These are phyloP conservation scores for Aphelinus certus DNA, from an alignment of 1,140 invertebrate species.

Conservation along the genomic window DNA sequence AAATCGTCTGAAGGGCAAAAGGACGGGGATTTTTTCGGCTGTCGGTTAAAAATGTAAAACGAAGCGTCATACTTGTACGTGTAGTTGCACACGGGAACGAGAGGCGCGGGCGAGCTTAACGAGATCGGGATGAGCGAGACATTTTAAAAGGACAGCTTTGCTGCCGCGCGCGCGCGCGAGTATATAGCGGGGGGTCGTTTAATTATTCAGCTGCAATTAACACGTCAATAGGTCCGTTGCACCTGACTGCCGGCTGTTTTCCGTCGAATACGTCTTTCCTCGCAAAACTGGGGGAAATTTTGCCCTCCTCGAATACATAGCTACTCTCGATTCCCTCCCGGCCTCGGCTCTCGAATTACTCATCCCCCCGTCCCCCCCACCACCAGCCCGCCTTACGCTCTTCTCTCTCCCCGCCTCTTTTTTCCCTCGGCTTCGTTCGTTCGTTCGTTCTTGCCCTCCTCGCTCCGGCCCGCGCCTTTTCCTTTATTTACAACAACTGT, in stretches of 20 bases:
- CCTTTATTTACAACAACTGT: constrained; percentile 11
- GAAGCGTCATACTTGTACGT: too few relatives aligned
- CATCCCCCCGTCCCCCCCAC: constrained; percentile 36
- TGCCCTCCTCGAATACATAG: constrained; percentile 36
- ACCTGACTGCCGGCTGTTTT: constrained; percentile 57
- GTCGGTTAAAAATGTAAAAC: too few relatives aligned
- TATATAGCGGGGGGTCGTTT: constrained; percentile 47
- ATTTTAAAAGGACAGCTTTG: constrained; percentile 58
- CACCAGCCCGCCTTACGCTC: too few relatives aligned
- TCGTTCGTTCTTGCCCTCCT: not conserved
- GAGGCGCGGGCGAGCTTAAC: constrained; percentile 42
- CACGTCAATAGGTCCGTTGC: constrained; percentile 60
- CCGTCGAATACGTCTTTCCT: constrained; percentile 49
- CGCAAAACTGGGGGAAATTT: constrained; percentile 32
- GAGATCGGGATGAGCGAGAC: constrained; percentile 56
- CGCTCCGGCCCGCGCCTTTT: constrained; percentile 28
- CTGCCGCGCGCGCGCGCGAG: constrained; percentile 26
- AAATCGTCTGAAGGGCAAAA: constrained; percentile 20
- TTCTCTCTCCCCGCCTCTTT: constrained; percentile 43
- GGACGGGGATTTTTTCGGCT: too few relatives aligned
- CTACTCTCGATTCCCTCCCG: constrained; percentile 20
- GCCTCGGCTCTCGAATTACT: constrained; percentile 36
- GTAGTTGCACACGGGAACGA: too few relatives aligned
- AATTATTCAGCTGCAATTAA: constrained; percentile 64
- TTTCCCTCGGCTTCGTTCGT: constrained; percentile 35